Conservation (phyloP, 1,140 invertebrate species). For the Bombus polaris region DNA sequence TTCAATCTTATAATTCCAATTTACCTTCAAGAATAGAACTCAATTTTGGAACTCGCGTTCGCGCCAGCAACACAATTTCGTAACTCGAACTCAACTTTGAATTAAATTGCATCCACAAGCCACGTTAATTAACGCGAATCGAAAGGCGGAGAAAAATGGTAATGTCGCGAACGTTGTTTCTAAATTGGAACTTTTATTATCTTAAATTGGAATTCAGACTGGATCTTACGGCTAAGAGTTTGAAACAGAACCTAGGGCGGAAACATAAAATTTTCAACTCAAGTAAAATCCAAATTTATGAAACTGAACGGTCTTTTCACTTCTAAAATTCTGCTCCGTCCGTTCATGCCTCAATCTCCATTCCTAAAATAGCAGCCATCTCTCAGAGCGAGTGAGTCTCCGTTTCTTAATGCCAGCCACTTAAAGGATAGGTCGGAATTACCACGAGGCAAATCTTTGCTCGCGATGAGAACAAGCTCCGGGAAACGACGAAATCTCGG, state of each 20-base stretch:
- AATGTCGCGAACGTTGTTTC: no score
- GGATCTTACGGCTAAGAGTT: no score
- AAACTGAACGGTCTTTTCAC: background rate
- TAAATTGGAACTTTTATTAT: no score
- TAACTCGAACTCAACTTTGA: no score
- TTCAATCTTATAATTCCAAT: background rate
- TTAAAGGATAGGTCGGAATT: background rate
- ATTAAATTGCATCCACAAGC: no score
- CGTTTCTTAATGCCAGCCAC: background rate
- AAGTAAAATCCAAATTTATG: background rate
- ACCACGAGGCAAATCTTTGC: background rate
- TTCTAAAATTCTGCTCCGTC: no score
- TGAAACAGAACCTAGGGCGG: no score
- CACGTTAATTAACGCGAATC: no score
- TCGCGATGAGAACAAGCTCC: background rate
- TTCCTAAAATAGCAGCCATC: background rate
- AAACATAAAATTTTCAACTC: no score
- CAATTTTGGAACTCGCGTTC: background rate
- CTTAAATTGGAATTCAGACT: no score
- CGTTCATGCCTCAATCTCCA: background rate
- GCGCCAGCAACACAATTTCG: no score
- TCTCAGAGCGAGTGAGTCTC: background rate
- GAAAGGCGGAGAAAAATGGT: no score
- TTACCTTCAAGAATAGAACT: background rate
- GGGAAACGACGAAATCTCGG: slow-evolving; percentile 13